These are phyloP conservation scores for Parasteatoda lunata DNA, from an alignment of 2,888 invertebrate species.

Conservation along the genomic window DNA sequence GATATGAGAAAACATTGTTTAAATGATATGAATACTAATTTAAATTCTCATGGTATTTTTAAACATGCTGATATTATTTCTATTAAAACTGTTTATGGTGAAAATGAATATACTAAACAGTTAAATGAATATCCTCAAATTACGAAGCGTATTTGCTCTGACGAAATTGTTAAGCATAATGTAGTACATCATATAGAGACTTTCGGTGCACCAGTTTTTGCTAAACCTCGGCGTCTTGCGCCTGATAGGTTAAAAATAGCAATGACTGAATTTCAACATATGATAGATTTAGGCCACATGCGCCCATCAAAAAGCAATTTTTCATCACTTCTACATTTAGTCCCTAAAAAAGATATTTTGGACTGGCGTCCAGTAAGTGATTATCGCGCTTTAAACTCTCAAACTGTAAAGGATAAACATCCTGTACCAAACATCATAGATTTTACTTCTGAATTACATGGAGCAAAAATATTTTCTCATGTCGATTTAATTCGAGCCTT, in stretches of 20 bases:
- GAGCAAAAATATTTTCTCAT: not conserved
- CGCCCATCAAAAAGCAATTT: slow-evolving; percentile 14
- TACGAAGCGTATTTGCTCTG: not conserved
- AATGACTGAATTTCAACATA: slow-evolving; percentile 4
- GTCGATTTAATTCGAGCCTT: too few relatives aligned
- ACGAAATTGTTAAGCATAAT: slow-evolving; percentile 7
- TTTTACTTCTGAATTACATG: slow-evolving; percentile 21
- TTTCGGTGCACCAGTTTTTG: slow-evolving; percentile 72
- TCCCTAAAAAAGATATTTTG: slow-evolving; percentile 5
- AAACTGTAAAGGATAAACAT: too few relatives aligned
- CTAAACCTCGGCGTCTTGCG: slow-evolving; percentile 52
- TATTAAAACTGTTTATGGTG: not conserved
- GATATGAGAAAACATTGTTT: not conserved
- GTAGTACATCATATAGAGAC: slow-evolving; percentile 71
- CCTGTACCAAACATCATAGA: not conserved
- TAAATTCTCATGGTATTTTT: not conserved
- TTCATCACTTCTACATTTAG: slow-evolving; percentile 29
- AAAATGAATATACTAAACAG: not conserved
- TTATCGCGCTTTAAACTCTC: not conserved
- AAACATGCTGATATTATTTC: not conserved
- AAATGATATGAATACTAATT: not conserved
- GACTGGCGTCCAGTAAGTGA: slow-evolving; percentile 1
- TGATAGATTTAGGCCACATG: slow-evolving; percentile 20
- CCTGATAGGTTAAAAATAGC: slow-evolving; percentile 19
- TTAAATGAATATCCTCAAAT: slow-evolving; percentile 4